Evolutionary conservation across 1,140 invertebrate species (phyloP).

Genomic region (Protaetia brevitarsis): DNA sequence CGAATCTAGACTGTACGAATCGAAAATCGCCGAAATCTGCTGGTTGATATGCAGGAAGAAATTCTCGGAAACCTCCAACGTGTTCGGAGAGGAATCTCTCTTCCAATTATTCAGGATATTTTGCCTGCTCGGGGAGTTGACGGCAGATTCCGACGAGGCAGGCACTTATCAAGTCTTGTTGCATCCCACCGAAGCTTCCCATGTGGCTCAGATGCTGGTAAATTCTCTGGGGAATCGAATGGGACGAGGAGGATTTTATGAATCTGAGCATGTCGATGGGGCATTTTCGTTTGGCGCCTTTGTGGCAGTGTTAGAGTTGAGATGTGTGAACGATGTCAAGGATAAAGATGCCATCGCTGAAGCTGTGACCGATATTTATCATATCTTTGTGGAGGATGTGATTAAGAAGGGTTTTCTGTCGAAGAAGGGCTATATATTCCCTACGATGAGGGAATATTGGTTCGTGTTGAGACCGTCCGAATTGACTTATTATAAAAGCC

Average conservation of each 20-base stretch:
- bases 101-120: slow-evolving; percentile 77
- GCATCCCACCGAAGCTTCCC: slow-evolving; percentile 63
- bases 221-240: slow-evolving; percentile 63
- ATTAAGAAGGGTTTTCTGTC: slow-evolving; percentile 77
- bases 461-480: slow-evolving; percentile 72
- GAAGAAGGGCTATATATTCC: slow-evolving; percentile 71
- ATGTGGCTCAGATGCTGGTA: slow-evolving; percentile 63
- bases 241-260: slow-evolving; percentile 66
- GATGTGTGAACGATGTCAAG: slow-evolving; percentile 60
- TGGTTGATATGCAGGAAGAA: slow-evolving; percentile 74
- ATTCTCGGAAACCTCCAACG: slow-evolving; percentile 54
- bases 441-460: slow-evolving; percentile 75
- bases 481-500: slow-evolving; percentile 71
- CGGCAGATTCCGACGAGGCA: slow-evolving; percentile 46
- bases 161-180: slow-evolving; percentile 57
- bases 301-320: slow-evolving; percentile 68
- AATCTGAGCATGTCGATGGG: slow-evolving; percentile 61
- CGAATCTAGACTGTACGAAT: slow-evolving; percentile 57
- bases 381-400: slow-evolving; percentile 75
- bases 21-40: slow-evolving; percentile 64
- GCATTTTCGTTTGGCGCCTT: slow-evolving; percentile 65
- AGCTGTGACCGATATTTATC: slow-evolving; percentile 71
- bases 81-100: slow-evolving; percentile 62
- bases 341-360: slow-evolving; percentile 63
- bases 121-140: slow-evolving; percentile 69